phyloP scores from a whole-genome alignment of 1,140 invertebrate genomes.

The Ooceraea biroi region DNA sequence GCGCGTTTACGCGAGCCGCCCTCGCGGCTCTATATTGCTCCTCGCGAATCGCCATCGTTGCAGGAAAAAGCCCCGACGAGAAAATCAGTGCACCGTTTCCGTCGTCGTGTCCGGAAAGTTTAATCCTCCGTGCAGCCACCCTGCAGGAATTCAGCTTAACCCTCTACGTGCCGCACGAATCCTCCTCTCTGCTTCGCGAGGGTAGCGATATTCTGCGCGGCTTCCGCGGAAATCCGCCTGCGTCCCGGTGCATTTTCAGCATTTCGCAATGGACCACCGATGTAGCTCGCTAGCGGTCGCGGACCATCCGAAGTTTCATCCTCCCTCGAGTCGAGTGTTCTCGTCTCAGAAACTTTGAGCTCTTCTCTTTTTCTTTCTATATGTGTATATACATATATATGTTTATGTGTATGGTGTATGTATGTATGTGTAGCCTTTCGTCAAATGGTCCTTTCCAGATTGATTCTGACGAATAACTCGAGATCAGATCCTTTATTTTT shows the following conservation, averaged over 20 bases:
- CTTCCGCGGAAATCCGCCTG: neutral
- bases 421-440: too few relatives aligned
- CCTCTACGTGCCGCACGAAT: neutral
- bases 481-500: constrained; percentile 1
- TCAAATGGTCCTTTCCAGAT: constrained; percentile 8
- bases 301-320: constrained; percentile 17
- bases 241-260: constrained; percentile 11
- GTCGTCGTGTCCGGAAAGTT: neutral
- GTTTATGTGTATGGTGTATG: too few relatives aligned
- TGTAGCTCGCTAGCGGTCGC: neutral
- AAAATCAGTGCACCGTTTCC: neutral
- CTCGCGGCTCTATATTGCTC: neutral
- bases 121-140: constrained; percentile 16
- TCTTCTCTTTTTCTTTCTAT: neutral
- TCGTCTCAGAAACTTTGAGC: constrained; percentile 31
- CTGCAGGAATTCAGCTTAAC: constrained; percentile 10
- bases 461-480: constrained; percentile 28
- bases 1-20: too few relatives aligned
- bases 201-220: neutral
- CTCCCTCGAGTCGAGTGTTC: constrained; percentile 1
- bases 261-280: constrained; percentile 26
- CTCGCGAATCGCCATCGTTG: neutral
- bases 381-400: too few relatives aligned
- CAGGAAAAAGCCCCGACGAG: neutral
- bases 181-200: too few relatives aligned